These are phyloP conservation scores for Montipora capitata DNA, from an alignment of 92 coral and sea anemone genomes.

Conservation along the genomic window DNA sequence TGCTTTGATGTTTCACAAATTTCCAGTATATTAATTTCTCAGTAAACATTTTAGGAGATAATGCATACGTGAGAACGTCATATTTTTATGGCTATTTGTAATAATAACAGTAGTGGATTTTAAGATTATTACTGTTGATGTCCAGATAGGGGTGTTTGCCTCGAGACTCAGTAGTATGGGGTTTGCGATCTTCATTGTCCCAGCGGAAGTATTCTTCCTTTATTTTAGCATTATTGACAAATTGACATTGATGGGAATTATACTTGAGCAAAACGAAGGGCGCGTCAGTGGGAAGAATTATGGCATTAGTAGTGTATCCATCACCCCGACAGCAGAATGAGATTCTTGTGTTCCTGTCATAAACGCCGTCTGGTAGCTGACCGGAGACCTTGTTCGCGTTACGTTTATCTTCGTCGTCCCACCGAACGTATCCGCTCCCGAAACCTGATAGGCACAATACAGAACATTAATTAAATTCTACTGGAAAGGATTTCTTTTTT, in stretches of 20 bases:
- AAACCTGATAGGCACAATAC: slow-evolving; percentile 22
- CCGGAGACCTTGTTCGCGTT: not conserved
- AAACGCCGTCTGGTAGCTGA: slow-evolving; percentile 52
- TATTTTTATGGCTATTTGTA: too few species aligned
- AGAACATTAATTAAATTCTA: too few species aligned
- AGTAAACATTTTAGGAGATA: too few species aligned
- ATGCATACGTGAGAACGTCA: too few species aligned
- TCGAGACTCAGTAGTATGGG: too few species aligned
- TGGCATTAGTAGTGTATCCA: slow-evolving; percentile 54
- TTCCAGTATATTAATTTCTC: too few species aligned
- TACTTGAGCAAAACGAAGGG: slow-evolving; percentile 60
- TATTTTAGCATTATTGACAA: slow-evolving; percentile 22
- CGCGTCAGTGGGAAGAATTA: slow-evolving; percentile 59
- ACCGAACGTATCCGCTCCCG: not conserved
- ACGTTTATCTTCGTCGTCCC: slow-evolving; percentile 38
- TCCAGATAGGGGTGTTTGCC: too few species aligned
- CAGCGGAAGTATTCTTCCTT: slow-evolving; percentile 14
- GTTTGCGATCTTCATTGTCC: slow-evolving; percentile 30
- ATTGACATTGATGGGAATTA: slow-evolving; percentile 34
- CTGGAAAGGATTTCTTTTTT: too few species aligned
- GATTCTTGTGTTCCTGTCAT: slow-evolving; percentile 26
- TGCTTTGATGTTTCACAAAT: too few species aligned
- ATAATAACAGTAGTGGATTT: too few species aligned
- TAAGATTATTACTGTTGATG: too few species aligned
- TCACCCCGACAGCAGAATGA: slow-evolving; percentile 69